Evolutionary conservation across 2,113 vertebrate genomes (phyloP), one percentile per base, ranked within the genome.

Genomic region (Struthidea cinerea): DNA sequence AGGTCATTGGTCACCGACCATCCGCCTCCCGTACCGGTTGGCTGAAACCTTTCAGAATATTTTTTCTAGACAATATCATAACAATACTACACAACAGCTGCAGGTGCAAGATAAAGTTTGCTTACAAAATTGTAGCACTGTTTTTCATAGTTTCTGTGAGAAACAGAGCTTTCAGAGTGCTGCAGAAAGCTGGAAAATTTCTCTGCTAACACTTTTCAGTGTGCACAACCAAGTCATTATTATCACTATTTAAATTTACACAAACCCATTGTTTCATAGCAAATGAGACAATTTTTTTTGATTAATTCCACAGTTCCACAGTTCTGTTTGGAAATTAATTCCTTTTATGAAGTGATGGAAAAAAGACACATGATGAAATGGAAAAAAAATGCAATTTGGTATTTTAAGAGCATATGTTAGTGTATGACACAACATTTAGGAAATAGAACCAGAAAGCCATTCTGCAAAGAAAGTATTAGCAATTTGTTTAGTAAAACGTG

Each of bases 361-460:
- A 60, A 32, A 26, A n/a, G 1, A 19, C 8, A 15, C 3, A 16
- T 9, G 16, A 32, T 52, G 4, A 47, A 80, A 56, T 21, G 26
- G 8, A 14, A 74, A 56, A 52, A 47, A 47, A 56, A 9, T 4
- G 0, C 4, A 32, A 19, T 49, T 53, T n/a, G 0, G 1, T 73
- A 16, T 68, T 92, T 88, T 44, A 44, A 64, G 28, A 49, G 26
- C 9, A 8, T 23, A 27, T 30, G 6, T 5, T 49, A 32, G 3
- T 18, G 39, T 19, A 9, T 17, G 37, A 46, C 23, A 33, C 2
- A 50, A 22, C 7, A 64, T 64, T 84, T 47, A 30, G 56, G 47
- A 89, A 83, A 19, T 2, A 47, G 6, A 91, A 76, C 2, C 12
- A 89, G 33, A 80, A 86, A 80, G 21, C 2, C 18, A 68, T 52